Conservation (phyloP, 2,797 vertebrate genomes). For the Pseudocheirus occidentalis region DNA sequence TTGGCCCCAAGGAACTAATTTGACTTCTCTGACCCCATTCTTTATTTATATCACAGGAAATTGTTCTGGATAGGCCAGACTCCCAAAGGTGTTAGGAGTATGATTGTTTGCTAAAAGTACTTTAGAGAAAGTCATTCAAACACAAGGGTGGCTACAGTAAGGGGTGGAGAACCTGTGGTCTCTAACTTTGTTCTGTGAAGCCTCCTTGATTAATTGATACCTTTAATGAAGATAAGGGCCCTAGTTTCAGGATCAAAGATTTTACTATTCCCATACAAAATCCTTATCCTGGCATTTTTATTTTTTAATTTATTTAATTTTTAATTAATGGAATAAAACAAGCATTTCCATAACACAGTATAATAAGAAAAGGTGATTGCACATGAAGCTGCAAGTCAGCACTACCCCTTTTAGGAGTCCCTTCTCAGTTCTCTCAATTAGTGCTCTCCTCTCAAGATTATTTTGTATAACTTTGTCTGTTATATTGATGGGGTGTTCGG, state of each 20-base stretch:
- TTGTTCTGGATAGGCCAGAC: not conserved
- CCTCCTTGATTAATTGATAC: not conserved
- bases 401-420: not conserved
- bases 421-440: not conserved
- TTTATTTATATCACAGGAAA: not conserved
- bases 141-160: not conserved
- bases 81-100: not conserved
- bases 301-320: not conserved
- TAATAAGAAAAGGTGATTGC: not conserved
- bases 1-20: not conserved
- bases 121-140: not conserved
- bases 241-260: not conserved
- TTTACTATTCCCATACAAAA: not conserved
- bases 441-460: too few species aligned
- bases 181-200: too few species aligned
- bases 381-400: not conserved
- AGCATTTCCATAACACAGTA: not conserved
- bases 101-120: not conserved
- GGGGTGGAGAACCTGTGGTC: too few species aligned
- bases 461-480: too few species aligned
- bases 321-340: not conserved
- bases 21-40: not conserved
- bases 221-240: not conserved
- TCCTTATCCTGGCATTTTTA: not conserved
- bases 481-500: too few species aligned